Evolutionary conservation across 2,888 invertebrate genomes (phyloP), one percentile per base, ranked within the genome.

Genomic region (Hymenopus coronatus): DNA sequence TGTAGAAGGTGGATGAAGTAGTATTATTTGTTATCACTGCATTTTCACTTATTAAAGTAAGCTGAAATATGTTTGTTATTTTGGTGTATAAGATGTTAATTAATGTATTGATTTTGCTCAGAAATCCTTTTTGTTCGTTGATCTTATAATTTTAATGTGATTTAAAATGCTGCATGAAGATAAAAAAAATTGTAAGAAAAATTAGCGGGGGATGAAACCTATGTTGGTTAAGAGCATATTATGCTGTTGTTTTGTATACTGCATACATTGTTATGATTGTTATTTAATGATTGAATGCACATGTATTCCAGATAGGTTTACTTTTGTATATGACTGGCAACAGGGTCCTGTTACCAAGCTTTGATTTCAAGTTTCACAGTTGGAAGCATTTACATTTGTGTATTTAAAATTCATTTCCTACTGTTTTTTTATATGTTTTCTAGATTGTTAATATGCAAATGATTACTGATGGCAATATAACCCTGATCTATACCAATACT

Each of bases 61-160:
- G 83, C 46, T 83, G n/a, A 46, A 83, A 40, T 83, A 70, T 88
- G n/a, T 84, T 88, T 88, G 28, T 81, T 88, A 30, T 33, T 85
- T 40, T 20, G 82, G 40, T 81, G 27, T 88, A 25, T 33, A 84
- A 84, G 27, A 33, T 85, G 33, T 70, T 85, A n/a, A 40, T 87
- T 87, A 82, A n/a, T 87, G 82, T 82, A 46, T 33, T 81, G 83
- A 28, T 33, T 88, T 85, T 88, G 88, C 88, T 88, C 85, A 88
- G 33, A 83, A 28, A 15, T 84, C 54, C 54, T 6, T 70, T 70
- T 70, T 70, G 54, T 70, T 70, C 25, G 54, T 70, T 70, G 25
- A 70, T 70, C 54, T 70, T 70, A 20, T 70, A 20, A 20, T 70
- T 70, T 25, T 70, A 15, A 70, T 70, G 54, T 70, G 54, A 70